Conservation (phyloP, 2,113 vertebrate genomes). For the Urocynchramus pylzowi region DNA sequence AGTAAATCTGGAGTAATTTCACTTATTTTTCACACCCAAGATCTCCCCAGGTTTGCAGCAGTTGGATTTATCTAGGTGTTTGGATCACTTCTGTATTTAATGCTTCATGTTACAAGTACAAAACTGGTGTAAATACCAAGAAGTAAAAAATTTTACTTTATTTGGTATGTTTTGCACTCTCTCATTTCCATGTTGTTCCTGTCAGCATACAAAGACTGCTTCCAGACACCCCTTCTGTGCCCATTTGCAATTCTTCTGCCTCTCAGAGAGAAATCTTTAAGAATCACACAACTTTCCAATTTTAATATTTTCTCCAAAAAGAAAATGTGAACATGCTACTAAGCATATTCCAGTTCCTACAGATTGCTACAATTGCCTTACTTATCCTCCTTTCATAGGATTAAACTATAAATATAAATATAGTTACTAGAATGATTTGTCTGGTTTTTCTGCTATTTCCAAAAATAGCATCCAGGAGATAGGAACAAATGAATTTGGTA, state of each 20-base stretch:
- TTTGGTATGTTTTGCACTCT: neutral
- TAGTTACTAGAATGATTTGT: neutral
- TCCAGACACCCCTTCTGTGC: neutral
- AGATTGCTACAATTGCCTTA: neutral
- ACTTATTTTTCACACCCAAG: neutral
- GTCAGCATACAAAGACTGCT: neutral
- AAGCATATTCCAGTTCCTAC: neutral
- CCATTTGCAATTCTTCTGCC: neutral
- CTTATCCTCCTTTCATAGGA: neutral
- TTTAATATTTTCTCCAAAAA: neutral
- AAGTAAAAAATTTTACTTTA: neutral
- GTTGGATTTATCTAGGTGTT: neutral
- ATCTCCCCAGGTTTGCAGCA: neutral
- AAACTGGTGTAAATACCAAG: neutral
- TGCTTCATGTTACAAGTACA: neutral
- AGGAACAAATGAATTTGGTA: neutral
- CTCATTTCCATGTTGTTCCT: neutral
- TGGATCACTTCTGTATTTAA: neutral
- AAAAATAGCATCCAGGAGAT: slow-evolving; percentile 2
- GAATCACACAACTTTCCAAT: neutral
- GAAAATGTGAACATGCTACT: neutral
- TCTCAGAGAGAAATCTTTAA: neutral
- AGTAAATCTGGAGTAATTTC: neutral
- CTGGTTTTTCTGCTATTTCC: neutral
- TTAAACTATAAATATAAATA: neutral